phyloP scores from a whole-genome alignment of 2,113 vertebrate genomes.

The Tricholaema leucomelas region DNA sequence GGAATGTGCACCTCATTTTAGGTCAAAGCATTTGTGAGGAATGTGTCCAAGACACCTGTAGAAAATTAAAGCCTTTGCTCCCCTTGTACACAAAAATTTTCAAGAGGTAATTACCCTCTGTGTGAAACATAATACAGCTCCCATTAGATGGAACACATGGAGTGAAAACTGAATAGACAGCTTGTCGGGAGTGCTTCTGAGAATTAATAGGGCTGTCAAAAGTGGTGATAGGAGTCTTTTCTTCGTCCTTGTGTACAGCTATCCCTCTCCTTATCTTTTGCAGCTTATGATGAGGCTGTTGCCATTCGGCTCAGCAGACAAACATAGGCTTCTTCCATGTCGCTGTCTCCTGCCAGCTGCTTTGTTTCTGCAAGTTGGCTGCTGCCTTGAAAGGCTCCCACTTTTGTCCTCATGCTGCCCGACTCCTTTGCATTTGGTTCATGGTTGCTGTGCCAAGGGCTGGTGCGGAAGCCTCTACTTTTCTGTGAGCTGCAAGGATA shows the following conservation, averaged over 20 bases:
- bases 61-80: conserved; percentile 73
- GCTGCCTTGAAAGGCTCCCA: conserved; percentile 56
- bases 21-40: conserved; percentile 47
- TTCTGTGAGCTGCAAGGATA: conserved; percentile 42
- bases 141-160: conserved; percentile 65
- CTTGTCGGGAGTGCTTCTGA: conserved; percentile 42
- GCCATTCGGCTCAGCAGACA: background rate
- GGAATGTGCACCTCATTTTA: conserved; percentile 65
- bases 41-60: conserved; percentile 74
- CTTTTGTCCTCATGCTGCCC: conserved; percentile 35
- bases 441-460: conserved; percentile 40
- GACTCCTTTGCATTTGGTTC: background rate
- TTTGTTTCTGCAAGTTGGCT: conserved; percentile 47
- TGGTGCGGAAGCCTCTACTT: conserved; percentile 49
- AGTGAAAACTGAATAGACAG: conserved; percentile 64
- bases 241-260: conserved; percentile 20
- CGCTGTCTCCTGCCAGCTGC: conserved; percentile 51
- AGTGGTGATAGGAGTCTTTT: conserved; percentile 30
- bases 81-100: conserved; percentile 67
- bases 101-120: conserved; percentile 72
- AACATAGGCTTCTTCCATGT: conserved; percentile 7
- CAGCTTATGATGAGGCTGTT: conserved; percentile 23
- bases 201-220: conserved; percentile 57
- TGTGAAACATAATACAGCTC: conserved; percentile 68
- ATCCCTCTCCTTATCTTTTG: background rate